Percentiles rank a stretch among this genome's conserved stretches.
These are phyloP conservation scores for Cheilosia scutellata DNA, from an alignment of 2,888 invertebrate genomes.

Conservation along the genomic window DNA sequence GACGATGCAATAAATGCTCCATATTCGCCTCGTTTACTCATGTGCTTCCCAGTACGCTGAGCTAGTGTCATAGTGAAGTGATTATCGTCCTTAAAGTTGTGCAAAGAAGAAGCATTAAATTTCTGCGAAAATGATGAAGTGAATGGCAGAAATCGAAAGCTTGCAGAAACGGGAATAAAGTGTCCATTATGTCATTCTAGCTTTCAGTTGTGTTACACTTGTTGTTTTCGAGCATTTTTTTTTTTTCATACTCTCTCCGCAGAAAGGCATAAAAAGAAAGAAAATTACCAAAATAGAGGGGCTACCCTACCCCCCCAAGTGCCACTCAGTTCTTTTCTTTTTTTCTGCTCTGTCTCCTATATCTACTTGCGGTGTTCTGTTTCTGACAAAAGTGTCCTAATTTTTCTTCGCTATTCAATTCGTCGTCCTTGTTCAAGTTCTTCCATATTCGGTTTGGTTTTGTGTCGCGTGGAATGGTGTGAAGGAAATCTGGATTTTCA, in stretches of 20 bases:
- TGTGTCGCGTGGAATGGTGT: conserved; percentile 2
- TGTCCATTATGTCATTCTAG: conserved; percentile 67
- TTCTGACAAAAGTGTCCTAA: conserved; percentile 44
- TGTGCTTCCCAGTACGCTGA: conserved; percentile 42
- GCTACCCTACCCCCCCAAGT: conserved; percentile 2
- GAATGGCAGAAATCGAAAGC: conserved; percentile 61
- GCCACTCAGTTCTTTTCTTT: conserved; percentile 1
- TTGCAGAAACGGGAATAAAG: conserved; percentile 41
- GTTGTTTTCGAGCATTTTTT: conserved; percentile 51
- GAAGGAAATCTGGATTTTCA: conserved; percentile 27
- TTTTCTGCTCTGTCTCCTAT: conserved; percentile 49
- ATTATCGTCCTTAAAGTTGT: conserved; percentile 42
- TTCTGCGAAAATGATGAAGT: conserved; percentile 50
- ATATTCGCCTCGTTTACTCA: conserved; percentile 25
- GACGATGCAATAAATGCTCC: conserved; percentile 36
- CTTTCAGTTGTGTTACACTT: conserved; percentile 59
- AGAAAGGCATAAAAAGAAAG: not conserved
- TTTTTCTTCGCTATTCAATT: conserved; percentile 13
- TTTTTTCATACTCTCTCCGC: conserved; percentile 13
- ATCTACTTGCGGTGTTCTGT: conserved; percentile 32
- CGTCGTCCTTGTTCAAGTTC: conserved; percentile 21
- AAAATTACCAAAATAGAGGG: conserved; percentile 29
- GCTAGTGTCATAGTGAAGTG: conserved; percentile 43
- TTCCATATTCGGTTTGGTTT: conserved; percentile 1
- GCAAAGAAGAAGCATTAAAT: conserved; percentile 47